Base-by-base conservation (phyloP, 2,888 invertebrate genomes). In the Drosophila nr. perissopoda region DNA sequence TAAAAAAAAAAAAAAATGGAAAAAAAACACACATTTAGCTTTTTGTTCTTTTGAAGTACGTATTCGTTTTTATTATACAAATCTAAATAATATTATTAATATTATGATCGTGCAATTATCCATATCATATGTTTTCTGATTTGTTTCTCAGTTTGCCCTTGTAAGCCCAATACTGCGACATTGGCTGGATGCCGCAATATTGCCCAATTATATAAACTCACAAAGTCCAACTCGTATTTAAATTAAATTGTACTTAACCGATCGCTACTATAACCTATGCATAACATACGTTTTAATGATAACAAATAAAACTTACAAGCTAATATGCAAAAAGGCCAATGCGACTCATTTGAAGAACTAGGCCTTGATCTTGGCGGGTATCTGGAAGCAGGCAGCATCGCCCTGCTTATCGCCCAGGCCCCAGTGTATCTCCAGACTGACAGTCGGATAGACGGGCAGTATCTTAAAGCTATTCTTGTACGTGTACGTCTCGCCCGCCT, bases 391-490 rank as follows among this genome's bases (percentile, higher is more conserved):
- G 31, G 89, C 91, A 1, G 95, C 88, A 66, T 94, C 93, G 8
- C 94, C 93, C 2, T 94, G 87, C 5, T 92, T 90, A 27, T 93
- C 92, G 31, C 91, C 91, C 57, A 97, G 91, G 1, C 94, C 94
- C 96, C 96, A 97, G 77, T 95, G 95, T 0, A 97, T 96, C 11
- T 92, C 93, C n/a, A 95, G 87, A 29, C 93, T 91, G 4, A 95
- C 85, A 0, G 87, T 83, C 2, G 95, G 95, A 83, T 95, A 95
- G 29, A 94, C 80, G 0, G 80, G 74, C 7, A 93, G 91, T 7
- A 96, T 91, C 36, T 94, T 94, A 79, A 96, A 95, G 60, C 92
- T 91, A 81, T 96, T 95, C 87, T 95, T 96, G 92, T 96, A 97
- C 10, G 94, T 76, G 88, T 97, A 97, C 21, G 94, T 94, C 70